Percentiles rank a stretch among this genome's conserved stretches.
These are phyloP conservation scores for Prionailurus viverrinus DNA, from an alignment of 2,113 vertebrate genomes.

Conservation along the genomic window DNA sequence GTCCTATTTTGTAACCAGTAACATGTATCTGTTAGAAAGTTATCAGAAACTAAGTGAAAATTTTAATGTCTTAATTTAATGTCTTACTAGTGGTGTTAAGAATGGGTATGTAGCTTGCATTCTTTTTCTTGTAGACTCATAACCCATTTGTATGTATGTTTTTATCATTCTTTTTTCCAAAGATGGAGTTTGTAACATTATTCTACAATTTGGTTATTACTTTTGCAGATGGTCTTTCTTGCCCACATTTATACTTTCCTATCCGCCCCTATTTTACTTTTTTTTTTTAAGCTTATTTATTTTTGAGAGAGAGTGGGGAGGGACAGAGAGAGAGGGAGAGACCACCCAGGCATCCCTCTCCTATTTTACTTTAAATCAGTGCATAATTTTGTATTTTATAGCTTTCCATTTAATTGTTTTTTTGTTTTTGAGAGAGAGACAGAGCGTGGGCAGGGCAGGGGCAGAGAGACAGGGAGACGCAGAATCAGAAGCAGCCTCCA, in stretches of 20 bases:
- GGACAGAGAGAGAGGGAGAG: too few relatives aligned
- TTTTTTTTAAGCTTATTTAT: too few relatives aligned
- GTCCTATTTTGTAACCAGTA: not conserved
- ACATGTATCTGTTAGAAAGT: not conserved
- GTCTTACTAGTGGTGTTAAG: not conserved
- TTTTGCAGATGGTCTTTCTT: not conserved
- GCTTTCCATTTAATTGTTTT: not conserved
- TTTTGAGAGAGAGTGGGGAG: too few relatives aligned
- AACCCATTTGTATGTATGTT: not conserved
- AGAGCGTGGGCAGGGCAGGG: too few relatives aligned
- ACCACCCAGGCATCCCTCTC: too few relatives aligned
- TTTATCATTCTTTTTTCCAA: not conserved
- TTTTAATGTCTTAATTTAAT: not conserved
- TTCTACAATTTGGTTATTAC: slow-evolving; percentile 8
- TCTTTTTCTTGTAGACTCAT: not conserved
- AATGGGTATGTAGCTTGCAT: not conserved
- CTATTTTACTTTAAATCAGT: not conserved
- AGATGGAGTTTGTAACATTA: not conserved
- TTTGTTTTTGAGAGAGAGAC: too few relatives aligned
- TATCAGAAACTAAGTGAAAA: slow-evolving; percentile 37
- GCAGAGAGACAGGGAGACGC: too few relatives aligned
- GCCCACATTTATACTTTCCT: not conserved
- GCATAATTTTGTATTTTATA: not conserved
- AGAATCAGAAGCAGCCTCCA: too few relatives aligned
- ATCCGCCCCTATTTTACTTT: not conserved